Evolutionary conservation across 2,797 vertebrate genomes (phyloP).

Genomic region (Silurus aristotelis): DNA sequence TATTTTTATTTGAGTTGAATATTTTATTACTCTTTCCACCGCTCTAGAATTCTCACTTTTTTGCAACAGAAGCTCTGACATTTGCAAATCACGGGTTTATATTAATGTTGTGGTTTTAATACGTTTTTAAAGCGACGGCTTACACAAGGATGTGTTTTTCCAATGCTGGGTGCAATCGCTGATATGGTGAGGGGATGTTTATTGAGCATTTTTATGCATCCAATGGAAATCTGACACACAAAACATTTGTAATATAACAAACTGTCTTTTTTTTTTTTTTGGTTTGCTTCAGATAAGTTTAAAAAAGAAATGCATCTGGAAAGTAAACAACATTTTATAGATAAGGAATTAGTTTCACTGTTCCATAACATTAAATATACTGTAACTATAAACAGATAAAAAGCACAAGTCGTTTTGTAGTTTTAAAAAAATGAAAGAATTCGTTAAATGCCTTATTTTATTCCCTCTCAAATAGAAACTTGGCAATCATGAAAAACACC

Average conservation of each 20-base stretch:
- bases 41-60: too few species aligned
- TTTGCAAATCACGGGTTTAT: not conserved
- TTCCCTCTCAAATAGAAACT: not conserved
- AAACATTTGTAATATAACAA: not conserved
- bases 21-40: too few species aligned
- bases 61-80: not conserved
- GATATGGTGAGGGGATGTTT: not conserved
- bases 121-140: not conserved
- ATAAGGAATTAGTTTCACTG: not conserved
- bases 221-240: not conserved
- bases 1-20: too few species aligned
- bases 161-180: not conserved
- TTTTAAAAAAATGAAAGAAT: not conserved
- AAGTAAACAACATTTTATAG: not conserved
- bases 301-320: not conserved
- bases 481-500: conserved; percentile 4
- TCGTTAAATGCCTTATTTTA: not conserved
- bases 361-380: not conserved
- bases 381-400: not conserved
- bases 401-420: too few species aligned
- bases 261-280: not conserved
- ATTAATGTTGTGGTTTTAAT: not conserved
- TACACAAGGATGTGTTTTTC: not conserved
- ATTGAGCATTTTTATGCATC: not conserved
- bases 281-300: not conserved